Base-by-base conservation (phyloP, 2,797 vertebrate species). In the Cyprinella venusta region DNA sequence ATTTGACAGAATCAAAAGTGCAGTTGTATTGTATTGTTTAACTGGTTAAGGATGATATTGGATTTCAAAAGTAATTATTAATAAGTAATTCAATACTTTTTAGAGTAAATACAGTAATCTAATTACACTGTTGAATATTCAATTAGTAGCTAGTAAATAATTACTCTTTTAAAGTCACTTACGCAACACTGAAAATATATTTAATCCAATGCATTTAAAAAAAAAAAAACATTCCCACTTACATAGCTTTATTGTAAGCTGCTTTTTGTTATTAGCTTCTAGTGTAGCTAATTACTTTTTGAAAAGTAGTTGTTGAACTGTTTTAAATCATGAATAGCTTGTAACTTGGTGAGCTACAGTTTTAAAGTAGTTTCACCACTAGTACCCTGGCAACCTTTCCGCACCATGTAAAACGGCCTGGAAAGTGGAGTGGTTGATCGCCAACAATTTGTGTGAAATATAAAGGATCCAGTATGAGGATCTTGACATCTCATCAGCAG, bases 401-500 rank as follows among this genome's bases (percentile, higher is more conserved):
- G 64, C 26, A 59, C 40, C 64, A 76, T 30, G 48, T 52, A 68
- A 82, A 82, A 36, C 1, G 6, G 33, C 15, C 52, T 15, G 18
- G 72, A 76, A 76, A 83, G 56, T 76, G 45, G 24, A 80, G 56
- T 63, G 16, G 56, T 74, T 84, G 84, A 85, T 80, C 81, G 45
- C 76, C 76, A 40, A 45, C 59, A 67, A 86, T 74, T 24, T 18
- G 81, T 85, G 87, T 56, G 70, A 84, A 83, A 84, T 77, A 82
- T 50, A 78, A 59, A 80, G 79, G 56, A 79, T 82, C 26, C 42
- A 26, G 74, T 61, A 65, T 64, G 48, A 64, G 56, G 54, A 77
- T 76, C 13, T 38, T 72, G 84, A 87, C 87, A 82, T 79, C 79
- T 87, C 81, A 84, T 87, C 86, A 87, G 79, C 81, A 80, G 86